Base-by-base conservation (phyloP, 2,888 invertebrate species). In the Gymnoscelis rufifasciata region DNA sequence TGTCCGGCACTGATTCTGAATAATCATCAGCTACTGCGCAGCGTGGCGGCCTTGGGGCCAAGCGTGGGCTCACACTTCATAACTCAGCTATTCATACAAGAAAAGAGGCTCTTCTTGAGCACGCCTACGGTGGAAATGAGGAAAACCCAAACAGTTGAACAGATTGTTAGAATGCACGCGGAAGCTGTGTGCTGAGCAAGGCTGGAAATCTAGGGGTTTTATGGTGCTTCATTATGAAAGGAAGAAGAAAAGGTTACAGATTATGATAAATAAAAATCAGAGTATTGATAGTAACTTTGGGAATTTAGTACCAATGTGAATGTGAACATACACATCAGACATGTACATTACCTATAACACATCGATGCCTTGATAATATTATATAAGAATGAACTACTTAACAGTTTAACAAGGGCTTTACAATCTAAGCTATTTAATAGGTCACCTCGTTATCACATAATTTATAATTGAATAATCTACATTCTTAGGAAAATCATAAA, bases 21-120 rank as follows among this genome's bases (percentile, higher is more conserved):
- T 84, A 86, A 86, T 88, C 87, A 86, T 83, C 74, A 59, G 54
- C 61, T 80, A 86, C 81, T 88, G 81, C 88, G 88, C 83, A 87
- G 76, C 71, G 68, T 19, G 49, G 57, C 60, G 83, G 65, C 84
- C 84, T 87, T 84, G 84, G 55, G 52, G 52, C 28, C 49, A 68
- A 71, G 86, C 83, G 88, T 88, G 84, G 88, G 88, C 60, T 63
- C 57, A 52, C 66, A 62, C 68, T 74, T 82, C 81, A 83, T 79
- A 82, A 80, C 71, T 68, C 62, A 72, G 14, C 31, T 81, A 80
- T 72, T 31, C 31, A 55, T 38, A 56, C 48, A 56, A 59, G 66
- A 67, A 64, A 66, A 72, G 56, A 54, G 68, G 65, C 69, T 77
- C 84, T 78, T 81, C 79, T 57, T 56, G 41, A 57, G 56, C 56